Conservation (phyloP, 2,888 invertebrate genomes). For the Seira ritae region DNA sequence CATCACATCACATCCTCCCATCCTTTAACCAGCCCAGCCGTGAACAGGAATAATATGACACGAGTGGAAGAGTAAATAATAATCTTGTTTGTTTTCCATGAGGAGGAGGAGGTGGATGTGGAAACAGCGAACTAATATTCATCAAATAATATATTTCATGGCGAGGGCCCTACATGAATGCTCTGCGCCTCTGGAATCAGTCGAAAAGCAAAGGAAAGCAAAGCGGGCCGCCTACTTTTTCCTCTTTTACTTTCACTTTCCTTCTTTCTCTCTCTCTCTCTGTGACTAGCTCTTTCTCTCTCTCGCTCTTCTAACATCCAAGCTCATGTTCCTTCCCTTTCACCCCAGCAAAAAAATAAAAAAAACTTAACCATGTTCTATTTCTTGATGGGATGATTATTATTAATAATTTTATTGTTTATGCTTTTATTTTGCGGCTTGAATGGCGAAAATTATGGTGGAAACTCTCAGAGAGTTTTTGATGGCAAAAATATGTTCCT, state of each 20-base stretch:
- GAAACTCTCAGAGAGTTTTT: neutral
- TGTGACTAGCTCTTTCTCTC: too few species aligned
- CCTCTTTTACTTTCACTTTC: slow-evolving; percentile 8
- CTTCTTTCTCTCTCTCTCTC: neutral
- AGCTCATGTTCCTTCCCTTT: too few species aligned
- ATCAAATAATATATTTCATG: too few species aligned
- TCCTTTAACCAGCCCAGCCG: too few species aligned
- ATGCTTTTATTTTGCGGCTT: too few species aligned
- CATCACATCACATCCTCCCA: slow-evolving; percentile 1
- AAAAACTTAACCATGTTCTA: too few species aligned
- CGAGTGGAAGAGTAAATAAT: neutral
- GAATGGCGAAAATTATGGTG: neutral
- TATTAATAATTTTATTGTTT: neutral
- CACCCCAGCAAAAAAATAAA: too few species aligned
- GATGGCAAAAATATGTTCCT: neutral
- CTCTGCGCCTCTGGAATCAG: too few species aligned
- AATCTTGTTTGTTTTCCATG: slow-evolving; percentile 10
- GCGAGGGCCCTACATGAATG: too few species aligned
- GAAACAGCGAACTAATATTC: too few species aligned
- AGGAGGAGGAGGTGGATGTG: neutral
- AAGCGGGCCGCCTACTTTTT: neutral
- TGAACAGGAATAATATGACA: neutral
- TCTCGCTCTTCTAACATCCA: too few species aligned
- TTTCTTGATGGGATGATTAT: neutral
- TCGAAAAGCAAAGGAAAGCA: too few species aligned